Evolutionary conservation across 2,797 vertebrate species (phyloP), one percentile per base, ranked within the genome.

Genomic region (Gephyroberyx darwinii): DNA sequence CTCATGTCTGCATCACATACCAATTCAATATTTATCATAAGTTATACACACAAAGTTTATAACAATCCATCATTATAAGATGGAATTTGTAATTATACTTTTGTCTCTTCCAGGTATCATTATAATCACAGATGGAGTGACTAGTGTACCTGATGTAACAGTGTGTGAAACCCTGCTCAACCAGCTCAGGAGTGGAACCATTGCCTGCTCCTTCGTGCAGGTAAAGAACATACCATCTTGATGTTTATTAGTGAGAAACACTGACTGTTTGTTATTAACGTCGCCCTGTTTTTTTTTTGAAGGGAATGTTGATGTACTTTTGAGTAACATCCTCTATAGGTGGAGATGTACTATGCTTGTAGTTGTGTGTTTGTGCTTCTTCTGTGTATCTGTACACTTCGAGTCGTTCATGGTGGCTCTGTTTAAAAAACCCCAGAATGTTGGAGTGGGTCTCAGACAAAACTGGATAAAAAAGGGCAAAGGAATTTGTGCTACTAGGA

Each of bases 111-210:
- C 87, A 99, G 98, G 98, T 50, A 96, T 99, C 84, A 98, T 99
- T 60, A 96, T 99, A 65, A 98, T 99, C 88, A 99, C 98, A 1
- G 98, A 99, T 59, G 98, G 98, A 12, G 98, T 99, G 86, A 98
- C 96, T 4, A 99, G 96, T 26, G 96, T 99, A 67, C 97, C 98
- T 14, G 98, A 99, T 50, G 96, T 99, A 20, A 95, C 96, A 0
- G 95, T 98, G 57, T 99, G 97, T 30, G 98, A 99, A 89, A 97
- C 97, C 0, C 85, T 99, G 8, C 92, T 99, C 50, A 99, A 98
- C 86, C 98, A 99, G 89, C 95, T 99, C 72, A 94, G 97, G 78
- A 96, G 96, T 69, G 96, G 96, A 87, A 98, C 96, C 0, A 96
- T 98, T 48, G 93, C 97, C 56, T 99, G 98, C 84, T 99, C 98